These are phyloP conservation scores for Tangara arthus DNA, from an alignment of 2,797 vertebrate species.

Conservation along the genomic window DNA sequence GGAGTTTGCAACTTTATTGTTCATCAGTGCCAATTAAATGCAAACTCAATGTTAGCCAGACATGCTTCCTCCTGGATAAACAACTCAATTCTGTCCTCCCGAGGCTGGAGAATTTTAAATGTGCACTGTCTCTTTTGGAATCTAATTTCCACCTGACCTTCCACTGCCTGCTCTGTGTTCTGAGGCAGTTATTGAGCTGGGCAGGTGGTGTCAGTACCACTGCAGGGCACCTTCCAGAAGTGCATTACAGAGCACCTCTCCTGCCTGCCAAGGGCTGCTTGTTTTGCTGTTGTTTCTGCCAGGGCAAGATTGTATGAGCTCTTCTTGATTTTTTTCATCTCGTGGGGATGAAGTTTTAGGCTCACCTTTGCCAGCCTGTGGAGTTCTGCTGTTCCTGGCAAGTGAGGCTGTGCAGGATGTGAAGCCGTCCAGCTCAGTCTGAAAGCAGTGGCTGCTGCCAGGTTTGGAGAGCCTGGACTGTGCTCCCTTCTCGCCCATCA, in stretches of 20 bases:
- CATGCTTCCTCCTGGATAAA: constrained; percentile 35
- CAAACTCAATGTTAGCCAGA: constrained; percentile 28
- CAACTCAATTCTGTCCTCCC: neutral
- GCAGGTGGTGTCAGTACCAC: neutral
- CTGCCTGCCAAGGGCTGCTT: neutral
- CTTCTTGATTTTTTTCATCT: neutral
- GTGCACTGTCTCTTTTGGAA: neutral
- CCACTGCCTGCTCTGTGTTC: neutral
- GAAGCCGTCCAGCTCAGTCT: neutral
- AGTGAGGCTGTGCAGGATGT: neutral
- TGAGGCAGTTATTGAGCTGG: neutral
- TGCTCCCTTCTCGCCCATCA: neutral
- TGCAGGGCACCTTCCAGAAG: neutral
- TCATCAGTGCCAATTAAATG: constrained; percentile 40
- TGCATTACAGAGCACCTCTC: neutral
- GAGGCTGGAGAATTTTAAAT: neutral
- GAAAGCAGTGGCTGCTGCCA: neutral
- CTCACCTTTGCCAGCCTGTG: neutral
- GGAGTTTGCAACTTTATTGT: constrained; percentile 48
- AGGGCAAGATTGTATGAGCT: neutral
- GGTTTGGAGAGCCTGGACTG: neutral
- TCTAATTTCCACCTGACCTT: constrained; percentile 41
- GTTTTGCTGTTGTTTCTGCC: neutral
- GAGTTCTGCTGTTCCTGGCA: neutral
- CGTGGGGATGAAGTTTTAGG: neutral